A percentile compares a stretch with the other conserved stretches of the same genome.
phyloP scores from a whole-genome alignment of 2,888 invertebrate genomes.

The Perdita meconis region DNA sequence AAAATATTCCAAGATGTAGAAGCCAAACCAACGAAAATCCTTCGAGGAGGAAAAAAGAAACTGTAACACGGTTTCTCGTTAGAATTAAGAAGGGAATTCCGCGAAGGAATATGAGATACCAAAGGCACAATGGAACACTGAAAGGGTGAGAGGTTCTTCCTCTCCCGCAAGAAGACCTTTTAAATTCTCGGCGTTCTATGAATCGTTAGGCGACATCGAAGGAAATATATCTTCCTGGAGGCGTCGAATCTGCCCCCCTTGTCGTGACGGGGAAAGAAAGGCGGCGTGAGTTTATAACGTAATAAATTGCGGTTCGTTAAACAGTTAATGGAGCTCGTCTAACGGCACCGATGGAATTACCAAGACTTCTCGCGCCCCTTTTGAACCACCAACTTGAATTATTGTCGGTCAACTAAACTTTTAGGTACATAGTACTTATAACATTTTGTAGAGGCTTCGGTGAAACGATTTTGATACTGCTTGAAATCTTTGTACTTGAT shows the following conservation, averaged over 20 bases:
- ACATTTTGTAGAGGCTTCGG: not conserved
- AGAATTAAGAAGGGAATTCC: not conserved
- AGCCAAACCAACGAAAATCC: not conserved
- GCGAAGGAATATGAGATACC: not conserved
- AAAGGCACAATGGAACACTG: too few relatives aligned
- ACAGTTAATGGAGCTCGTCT: constrained; percentile 79
- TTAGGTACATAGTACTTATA: not conserved
- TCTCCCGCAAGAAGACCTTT: constrained; percentile 1
- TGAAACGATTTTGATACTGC: not conserved
- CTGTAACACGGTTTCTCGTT: not conserved
- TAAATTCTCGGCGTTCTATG: constrained; percentile 37
- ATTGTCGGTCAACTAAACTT: not conserved
- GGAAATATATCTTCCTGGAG: constrained; percentile 43
- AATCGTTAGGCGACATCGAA: constrained; percentile 36
- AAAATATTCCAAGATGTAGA: not conserved
- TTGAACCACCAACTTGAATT: constrained; percentile 60
- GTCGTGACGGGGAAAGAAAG: constrained; percentile 40
- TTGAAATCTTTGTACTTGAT: not conserved
- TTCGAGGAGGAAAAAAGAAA: not conserved
- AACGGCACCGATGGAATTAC: constrained; percentile 73
- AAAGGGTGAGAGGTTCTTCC: too few relatives aligned
- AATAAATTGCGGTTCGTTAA: constrained; percentile 81
- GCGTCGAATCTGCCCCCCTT: constrained; percentile 21
- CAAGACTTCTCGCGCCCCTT: constrained; percentile 63
- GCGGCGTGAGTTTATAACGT: constrained; percentile 74